Percentiles rank a stretch among this genome's conserved stretches.
phyloP scores from a whole-genome alignment of 2,797 vertebrate genomes.

The Dallia pectoralis region DNA sequence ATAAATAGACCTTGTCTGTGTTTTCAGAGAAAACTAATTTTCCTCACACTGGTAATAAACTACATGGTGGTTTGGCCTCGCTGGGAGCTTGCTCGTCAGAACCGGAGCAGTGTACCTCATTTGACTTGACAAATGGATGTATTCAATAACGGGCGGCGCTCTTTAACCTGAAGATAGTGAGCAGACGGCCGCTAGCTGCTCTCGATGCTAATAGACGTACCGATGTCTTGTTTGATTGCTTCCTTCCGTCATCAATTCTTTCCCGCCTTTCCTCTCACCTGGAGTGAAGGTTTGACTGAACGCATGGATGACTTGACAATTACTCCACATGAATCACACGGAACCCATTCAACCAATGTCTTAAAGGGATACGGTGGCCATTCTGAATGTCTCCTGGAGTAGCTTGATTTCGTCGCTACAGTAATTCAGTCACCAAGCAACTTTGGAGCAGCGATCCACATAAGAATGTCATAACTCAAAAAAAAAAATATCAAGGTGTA shows the following conservation, averaged over 20 bases:
- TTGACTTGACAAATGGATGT: conserved; percentile 64
- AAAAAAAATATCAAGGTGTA: not conserved
- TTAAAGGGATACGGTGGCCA: not conserved
- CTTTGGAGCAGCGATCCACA: conserved; percentile 12
- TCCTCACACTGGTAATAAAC: conserved; percentile 67
- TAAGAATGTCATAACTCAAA: not conserved
- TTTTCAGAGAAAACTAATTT: conserved; percentile 73
- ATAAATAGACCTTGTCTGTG: conserved; percentile 59
- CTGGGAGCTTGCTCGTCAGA: conserved; percentile 54
- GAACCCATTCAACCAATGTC: not conserved
- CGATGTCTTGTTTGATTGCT: conserved; percentile 36
- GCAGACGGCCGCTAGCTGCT: conserved; percentile 18
- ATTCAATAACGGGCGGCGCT: conserved; percentile 47
- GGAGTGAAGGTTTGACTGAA: conserved; percentile 39
- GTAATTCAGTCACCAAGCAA: conserved; percentile 29
- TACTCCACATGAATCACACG: conserved; percentile 43
- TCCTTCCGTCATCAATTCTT: conserved; percentile 34
- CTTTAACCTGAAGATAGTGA: conserved; percentile 42
- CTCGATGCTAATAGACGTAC: conserved; percentile 38
- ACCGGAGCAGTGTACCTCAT: conserved; percentile 41
- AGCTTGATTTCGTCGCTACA: conserved; percentile 28
- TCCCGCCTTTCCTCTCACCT: conserved; percentile 26
- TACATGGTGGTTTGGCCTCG: conserved; percentile 50
- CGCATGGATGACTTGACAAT: conserved; percentile 36
- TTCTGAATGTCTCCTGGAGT: conserved; percentile 22